Conservation (phyloP, 2,888 invertebrate genomes). For the Nesidiocoris tenuis region DNA sequence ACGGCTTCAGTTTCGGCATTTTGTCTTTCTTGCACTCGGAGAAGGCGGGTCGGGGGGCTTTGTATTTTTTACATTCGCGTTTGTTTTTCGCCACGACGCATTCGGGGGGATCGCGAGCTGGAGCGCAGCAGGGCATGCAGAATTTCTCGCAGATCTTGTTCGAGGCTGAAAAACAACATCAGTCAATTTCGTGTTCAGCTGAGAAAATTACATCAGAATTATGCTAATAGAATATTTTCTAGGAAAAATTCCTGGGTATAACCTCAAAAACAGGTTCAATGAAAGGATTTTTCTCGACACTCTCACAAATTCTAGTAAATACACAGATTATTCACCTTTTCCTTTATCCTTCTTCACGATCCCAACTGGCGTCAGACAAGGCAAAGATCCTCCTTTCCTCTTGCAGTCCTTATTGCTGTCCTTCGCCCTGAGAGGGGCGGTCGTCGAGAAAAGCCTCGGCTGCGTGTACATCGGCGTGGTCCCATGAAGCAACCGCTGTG, state of each 20-base stretch:
- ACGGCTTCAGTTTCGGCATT: conserved; percentile 31
- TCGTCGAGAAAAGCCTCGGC: conserved; percentile 5
- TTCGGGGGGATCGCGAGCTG: conserved; percentile 45
- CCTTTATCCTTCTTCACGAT: background rate
- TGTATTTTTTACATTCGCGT: conserved; percentile 36
- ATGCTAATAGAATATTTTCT: too few relatives aligned
- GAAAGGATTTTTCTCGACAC: too few relatives aligned
- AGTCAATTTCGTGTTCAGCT: too few relatives aligned
- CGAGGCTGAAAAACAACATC: background rate
- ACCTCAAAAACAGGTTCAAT: too few relatives aligned
- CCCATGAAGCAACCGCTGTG: conserved; percentile 7
- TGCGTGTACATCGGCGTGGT: background rate
- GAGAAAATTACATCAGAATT: too few relatives aligned
- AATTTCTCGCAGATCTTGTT: conserved; percentile 43
- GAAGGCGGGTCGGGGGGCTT: conserved; percentile 44
- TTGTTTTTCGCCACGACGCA: conserved; percentile 43
- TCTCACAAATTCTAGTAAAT: too few relatives aligned
- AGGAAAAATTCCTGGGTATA: too few relatives aligned
- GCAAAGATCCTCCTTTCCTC: conserved; percentile 17
- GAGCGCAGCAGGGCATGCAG: conserved; percentile 47
- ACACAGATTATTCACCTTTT: too few relatives aligned
- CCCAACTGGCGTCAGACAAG: conserved; percentile 14
- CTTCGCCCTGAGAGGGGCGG: background rate
- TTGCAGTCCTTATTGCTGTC: conserved; percentile 13
- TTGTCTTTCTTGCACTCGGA: conserved; percentile 45